phyloP scores from a whole-genome alignment of 2,113 vertebrate genomes.

The Pithys albifrons region DNA sequence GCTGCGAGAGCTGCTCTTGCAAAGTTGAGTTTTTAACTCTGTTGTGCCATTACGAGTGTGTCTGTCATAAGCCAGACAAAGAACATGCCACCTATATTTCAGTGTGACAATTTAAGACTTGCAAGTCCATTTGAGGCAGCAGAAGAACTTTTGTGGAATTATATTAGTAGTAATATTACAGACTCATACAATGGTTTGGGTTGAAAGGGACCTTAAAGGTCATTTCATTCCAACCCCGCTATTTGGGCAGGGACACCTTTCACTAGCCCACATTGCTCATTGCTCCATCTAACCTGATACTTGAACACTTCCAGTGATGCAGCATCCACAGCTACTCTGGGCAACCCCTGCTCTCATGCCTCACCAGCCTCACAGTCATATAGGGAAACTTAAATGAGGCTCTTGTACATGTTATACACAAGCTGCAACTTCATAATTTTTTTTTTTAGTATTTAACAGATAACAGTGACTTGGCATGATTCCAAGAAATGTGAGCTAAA shows the following conservation, averaged over 20 bases:
- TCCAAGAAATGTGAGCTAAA: not conserved
- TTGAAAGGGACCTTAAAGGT: not conserved
- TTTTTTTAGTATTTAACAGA: not conserved
- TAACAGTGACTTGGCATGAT: rapidly evolving
- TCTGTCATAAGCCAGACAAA: not conserved
- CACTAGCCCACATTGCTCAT: not conserved
- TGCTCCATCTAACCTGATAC: not conserved
- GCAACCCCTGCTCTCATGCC: too few species aligned
- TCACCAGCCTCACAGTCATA: not conserved
- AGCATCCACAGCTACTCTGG: not conserved
- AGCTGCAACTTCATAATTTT: rapidly evolving
- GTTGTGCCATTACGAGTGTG: rapidly evolving
- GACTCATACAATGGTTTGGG: not conserved
- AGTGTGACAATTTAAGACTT: not conserved
- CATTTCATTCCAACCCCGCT: rapidly evolving
- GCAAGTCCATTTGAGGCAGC: rapidly evolving
- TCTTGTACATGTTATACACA: rapidly evolving
- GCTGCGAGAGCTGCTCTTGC: not conserved
- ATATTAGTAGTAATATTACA: rapidly evolving
- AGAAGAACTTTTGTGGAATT: not conserved
- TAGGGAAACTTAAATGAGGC: not conserved
- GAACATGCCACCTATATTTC: rapidly evolving
- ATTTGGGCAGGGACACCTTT: not conserved
- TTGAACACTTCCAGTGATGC: not conserved
- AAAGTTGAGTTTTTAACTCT: rapidly evolving